Conservation (phyloP, 1,140 invertebrate genomes). For the Lordiphosa stackelbergi region DNA sequence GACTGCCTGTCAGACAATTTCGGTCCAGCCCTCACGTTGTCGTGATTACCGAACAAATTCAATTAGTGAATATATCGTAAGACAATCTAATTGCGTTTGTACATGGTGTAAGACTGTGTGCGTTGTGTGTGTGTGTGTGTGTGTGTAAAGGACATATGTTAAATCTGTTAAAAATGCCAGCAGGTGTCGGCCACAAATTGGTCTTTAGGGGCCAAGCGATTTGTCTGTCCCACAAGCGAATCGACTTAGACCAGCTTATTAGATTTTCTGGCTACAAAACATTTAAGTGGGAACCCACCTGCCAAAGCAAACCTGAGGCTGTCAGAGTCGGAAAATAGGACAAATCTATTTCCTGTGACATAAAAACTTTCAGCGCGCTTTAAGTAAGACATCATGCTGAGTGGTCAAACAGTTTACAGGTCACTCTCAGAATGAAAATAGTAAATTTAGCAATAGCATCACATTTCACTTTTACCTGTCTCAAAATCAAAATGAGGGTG, state of each 20-base stretch:
- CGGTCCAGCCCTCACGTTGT: slow-evolving; percentile 17
- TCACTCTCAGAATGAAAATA: too few relatives aligned
- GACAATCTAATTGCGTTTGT: slow-evolving; percentile 59
- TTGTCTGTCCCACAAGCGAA: slow-evolving; percentile 17
- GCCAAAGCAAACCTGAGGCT: slow-evolving; percentile 9
- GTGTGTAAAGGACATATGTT: slow-evolving; percentile 24
- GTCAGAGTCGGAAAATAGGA: too few relatives aligned
- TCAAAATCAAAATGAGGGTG: too few relatives aligned
- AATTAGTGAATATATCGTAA: slow-evolving; percentile 63
- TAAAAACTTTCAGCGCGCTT: too few relatives aligned
- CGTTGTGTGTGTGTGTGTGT: slow-evolving; percentile 8
- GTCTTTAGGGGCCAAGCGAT: slow-evolving; percentile 17
- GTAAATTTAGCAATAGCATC: too few relatives aligned
- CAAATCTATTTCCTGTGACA: too few relatives aligned
- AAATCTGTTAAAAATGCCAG: slow-evolving; percentile 42
- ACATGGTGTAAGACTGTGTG: slow-evolving; percentile 6
- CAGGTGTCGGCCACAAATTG: slow-evolving; percentile 46
- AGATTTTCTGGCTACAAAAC: slow-evolving; percentile 49
- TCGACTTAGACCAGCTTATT: slow-evolving; percentile 64
- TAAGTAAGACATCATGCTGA: too few relatives aligned
- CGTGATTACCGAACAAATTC: slow-evolving; percentile 66
- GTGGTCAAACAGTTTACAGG: too few relatives aligned
- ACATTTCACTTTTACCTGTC: too few relatives aligned
- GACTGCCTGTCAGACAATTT: slow-evolving; percentile 21
- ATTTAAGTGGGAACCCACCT: slow-evolving; percentile 17